Evolutionary conservation across 2,888 invertebrate species (phyloP).

Genomic region (Plebejus melissa): DNA sequence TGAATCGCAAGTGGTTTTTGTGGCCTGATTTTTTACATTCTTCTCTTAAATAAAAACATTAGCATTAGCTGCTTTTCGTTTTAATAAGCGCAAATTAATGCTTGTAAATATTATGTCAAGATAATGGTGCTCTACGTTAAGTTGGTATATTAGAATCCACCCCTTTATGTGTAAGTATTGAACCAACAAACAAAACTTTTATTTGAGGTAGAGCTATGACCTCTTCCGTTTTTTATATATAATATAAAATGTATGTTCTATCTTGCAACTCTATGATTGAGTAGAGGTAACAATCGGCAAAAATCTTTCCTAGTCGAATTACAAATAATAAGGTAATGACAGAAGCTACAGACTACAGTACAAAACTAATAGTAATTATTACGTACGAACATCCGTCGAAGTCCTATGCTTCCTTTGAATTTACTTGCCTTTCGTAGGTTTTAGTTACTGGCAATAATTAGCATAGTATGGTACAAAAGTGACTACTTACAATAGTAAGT

Average conservation of each 20-base stretch:
- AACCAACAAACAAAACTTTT: too few species aligned
- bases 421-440: not conserved
- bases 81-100: too few species aligned
- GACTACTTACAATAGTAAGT: too few species aligned
- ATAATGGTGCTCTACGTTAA: too few species aligned
- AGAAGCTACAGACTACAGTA: not conserved
- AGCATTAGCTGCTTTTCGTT: too few species aligned
- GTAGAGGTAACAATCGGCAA: not conserved
- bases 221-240: not conserved
- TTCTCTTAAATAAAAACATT: too few species aligned
- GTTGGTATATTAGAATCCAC: too few species aligned
- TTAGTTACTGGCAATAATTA: too few species aligned
- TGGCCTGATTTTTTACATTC: not conserved
- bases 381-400: conserved; percentile 23
- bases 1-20: not conserved
- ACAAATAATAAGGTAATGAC: conserved; percentile 6
- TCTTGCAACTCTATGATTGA: not conserved
- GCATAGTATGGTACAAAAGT: too few species aligned
- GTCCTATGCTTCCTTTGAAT: not conserved
- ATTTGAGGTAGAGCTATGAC: too few species aligned
- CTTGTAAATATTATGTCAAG: too few species aligned
- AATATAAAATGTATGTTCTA: not conserved
- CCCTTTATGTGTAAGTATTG: too few species aligned
- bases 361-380: not conserved
- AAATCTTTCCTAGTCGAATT: conserved; percentile 11